These are phyloP conservation scores for Drosophila nigricruria DNA, from an alignment of 2,888 invertebrate species.

Conservation along the genomic window DNA sequence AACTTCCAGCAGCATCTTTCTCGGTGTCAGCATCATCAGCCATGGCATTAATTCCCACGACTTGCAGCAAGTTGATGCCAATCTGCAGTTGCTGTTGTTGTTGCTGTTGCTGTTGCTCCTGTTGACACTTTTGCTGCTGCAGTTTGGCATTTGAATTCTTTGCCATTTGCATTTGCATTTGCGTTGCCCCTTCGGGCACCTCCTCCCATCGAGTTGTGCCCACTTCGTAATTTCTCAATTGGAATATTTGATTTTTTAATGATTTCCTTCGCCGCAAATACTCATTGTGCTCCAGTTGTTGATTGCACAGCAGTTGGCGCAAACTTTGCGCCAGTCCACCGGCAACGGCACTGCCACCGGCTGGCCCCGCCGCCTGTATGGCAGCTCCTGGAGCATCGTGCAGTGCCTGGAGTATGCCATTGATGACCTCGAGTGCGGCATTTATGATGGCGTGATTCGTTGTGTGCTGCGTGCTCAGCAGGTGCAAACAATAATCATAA, in stretches of 20 bases:
- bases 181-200: slow-evolving; percentile 13
- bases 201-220: slow-evolving; percentile 66
- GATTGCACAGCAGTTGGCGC: slow-evolving; percentile 82
- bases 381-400: slow-evolving; percentile 56
- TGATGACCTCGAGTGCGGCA: slow-evolving; percentile 91
- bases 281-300: slow-evolving; percentile 84
- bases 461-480: slow-evolving; percentile 88
- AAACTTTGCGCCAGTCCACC: slow-evolving; percentile 72
- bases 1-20: slow-evolving; percentile 67
- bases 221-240: slow-evolving; percentile 84
- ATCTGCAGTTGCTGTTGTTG: slow-evolving; percentile 46
- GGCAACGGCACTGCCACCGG: slow-evolving; percentile 27
- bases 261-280: slow-evolving; percentile 85
- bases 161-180: slow-evolving; percentile 67
- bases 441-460: slow-evolving; percentile 95
- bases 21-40: slow-evolving; percentile 52
- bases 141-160: slow-evolving; percentile 69
- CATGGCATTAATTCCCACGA: slow-evolving; percentile 73
- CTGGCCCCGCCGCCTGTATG: slow-evolving; percentile 13
- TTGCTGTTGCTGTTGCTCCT: slow-evolving; percentile 56
- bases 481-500: slow-evolving; percentile 91
- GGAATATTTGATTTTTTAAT: slow-evolving; percentile 86
- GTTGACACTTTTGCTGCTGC: slow-evolving; percentile 70
- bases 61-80: slow-evolving; percentile 54
- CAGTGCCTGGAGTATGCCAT: slow-evolving; percentile 83